A percentile compares a stretch with the other conserved stretches of the same genome.
Conservation (phyloP, 2,888 invertebrate genomes). For the Steinernema hermaphroditum region DNA sequence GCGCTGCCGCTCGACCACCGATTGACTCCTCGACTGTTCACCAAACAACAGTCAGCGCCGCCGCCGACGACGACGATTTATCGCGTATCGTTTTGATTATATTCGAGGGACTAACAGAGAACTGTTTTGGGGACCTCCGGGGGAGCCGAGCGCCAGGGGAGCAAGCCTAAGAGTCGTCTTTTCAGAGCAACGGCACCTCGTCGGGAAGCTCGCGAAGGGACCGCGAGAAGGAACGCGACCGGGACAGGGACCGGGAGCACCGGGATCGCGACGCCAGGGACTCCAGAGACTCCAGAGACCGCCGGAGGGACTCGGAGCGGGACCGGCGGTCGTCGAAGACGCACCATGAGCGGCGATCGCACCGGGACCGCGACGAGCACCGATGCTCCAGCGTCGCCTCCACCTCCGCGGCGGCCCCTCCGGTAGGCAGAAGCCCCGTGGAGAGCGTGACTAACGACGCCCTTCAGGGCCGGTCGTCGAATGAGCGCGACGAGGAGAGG, state of each 20-base stretch:
- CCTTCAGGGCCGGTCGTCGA: conserved; percentile 14
- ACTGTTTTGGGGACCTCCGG: not conserved
- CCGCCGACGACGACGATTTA: not conserved
- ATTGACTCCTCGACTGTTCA: conserved; percentile 28
- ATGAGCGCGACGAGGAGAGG: conserved; percentile 15
- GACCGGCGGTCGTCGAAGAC: not conserved
- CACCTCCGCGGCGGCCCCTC: not conserved
- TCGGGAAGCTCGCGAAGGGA: conserved; percentile 8
- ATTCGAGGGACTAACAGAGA: conserved; percentile 14
- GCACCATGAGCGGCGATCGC: not conserved
- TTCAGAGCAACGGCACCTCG: not conserved
- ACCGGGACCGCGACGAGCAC: conserved; percentile 4
- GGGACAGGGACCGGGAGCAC: not conserved
- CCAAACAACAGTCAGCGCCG: conserved; percentile 22
- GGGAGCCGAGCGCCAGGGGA: too few relatives aligned
- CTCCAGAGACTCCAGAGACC: not conserved
- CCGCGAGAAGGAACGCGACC: not conserved
- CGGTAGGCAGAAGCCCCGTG: too few relatives aligned
- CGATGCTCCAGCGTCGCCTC: conserved; percentile 18
- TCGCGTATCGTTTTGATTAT: conserved; percentile 30
- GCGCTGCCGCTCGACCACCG: not conserved
- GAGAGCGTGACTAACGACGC: not conserved
- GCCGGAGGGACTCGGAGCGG: not conserved
- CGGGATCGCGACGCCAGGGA: not conserved
- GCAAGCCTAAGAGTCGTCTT: too few relatives aligned